Percentiles rank a stretch among this genome's conserved stretches.
phyloP scores from a whole-genome alignment of 2,113 vertebrate genomes.

The Talpa occidentalis region DNA sequence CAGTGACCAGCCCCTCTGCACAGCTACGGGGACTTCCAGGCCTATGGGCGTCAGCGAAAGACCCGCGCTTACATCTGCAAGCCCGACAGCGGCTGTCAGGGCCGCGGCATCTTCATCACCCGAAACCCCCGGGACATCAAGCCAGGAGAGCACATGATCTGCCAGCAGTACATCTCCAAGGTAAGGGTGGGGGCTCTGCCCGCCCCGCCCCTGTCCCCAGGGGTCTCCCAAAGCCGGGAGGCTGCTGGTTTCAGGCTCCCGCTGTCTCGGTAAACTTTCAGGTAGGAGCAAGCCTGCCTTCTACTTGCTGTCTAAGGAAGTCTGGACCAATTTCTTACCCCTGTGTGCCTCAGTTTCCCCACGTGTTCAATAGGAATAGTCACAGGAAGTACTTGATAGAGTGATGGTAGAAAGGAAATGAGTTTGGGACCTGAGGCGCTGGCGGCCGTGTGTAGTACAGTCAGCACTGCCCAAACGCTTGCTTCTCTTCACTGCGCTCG shows the following conservation, averaged over 20 bases:
- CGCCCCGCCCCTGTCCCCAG: background rate
- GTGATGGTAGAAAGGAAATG: background rate
- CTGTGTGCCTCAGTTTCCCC: background rate
- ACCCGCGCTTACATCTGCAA: slow-evolving; percentile 87
- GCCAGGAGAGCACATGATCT: slow-evolving; percentile 87
- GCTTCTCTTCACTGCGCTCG: background rate
- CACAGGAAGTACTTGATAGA: background rate
- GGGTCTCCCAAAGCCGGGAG: background rate
- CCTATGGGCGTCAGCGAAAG: slow-evolving; percentile 80
- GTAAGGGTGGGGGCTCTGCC: slow-evolving; percentile 69
- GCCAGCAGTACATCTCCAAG: slow-evolving; percentile 90
- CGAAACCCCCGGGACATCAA: slow-evolving; percentile 84
- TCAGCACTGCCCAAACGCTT: too few relatives aligned
- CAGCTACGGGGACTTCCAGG: slow-evolving; percentile 88
- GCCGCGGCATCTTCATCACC: slow-evolving; percentile 89
- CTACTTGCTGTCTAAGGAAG: background rate
- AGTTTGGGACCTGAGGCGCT: background rate
- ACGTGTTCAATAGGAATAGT: background rate
- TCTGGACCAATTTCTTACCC: background rate
- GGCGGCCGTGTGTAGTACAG: too few relatives aligned
- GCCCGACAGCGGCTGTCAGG: slow-evolving; percentile 87
- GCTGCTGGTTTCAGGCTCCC: background rate
- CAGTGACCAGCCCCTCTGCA: background rate
- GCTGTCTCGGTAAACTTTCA: background rate
- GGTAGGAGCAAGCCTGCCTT: background rate